phyloP scores from a whole-genome alignment of 2,888 invertebrate species.

The Thumatha senex region DNA sequence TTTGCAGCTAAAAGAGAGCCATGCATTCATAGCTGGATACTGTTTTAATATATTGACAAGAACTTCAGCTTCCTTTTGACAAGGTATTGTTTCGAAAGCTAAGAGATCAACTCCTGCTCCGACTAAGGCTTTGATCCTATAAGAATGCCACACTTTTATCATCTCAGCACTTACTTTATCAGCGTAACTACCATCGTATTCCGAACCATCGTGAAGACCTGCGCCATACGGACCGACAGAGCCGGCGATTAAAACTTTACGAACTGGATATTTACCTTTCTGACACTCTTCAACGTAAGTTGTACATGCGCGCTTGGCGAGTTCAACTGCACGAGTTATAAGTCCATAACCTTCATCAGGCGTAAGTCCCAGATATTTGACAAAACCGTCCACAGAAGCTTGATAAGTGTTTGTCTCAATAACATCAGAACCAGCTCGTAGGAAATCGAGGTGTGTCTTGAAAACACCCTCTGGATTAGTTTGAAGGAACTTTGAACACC shows the following conservation, averaged over 20 bases:
- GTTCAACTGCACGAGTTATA: constrained; percentile 87
- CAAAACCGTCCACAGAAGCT: constrained; percentile 89
- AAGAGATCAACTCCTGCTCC: constrained; percentile 92
- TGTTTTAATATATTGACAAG: constrained; percentile 89
- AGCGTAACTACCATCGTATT: constrained; percentile 93
- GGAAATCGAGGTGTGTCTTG: constrained; percentile 90
- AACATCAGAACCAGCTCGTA: constrained; percentile 93
- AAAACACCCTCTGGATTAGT: constrained; percentile 90
- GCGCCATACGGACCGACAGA: constrained; percentile 97
- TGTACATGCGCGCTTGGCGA: constrained; percentile 88
- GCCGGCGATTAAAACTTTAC: constrained; percentile 88
- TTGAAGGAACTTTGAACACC: constrained; percentile 92
- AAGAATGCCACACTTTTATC: constrained; percentile 92
- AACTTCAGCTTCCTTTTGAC: constrained; percentile 90
- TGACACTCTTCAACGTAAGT: constrained; percentile 79
- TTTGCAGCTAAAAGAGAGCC: constrained; percentile 94
- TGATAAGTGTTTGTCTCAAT: constrained; percentile 96
- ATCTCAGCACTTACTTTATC: constrained; percentile 81
- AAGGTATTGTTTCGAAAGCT: constrained; percentile 96
- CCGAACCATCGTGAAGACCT: constrained; percentile 93
- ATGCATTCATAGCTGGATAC: constrained; percentile 90
- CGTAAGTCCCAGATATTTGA: constrained; percentile 87
- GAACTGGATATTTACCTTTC: constrained; percentile 29
- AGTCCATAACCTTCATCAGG: constrained; percentile 86
- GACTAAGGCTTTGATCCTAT: constrained; percentile 89